Evolutionary conservation across 92 coral and sea anemone genomes (phyloP), one percentile per base, ranked within the genome.

Genomic region (Montipora capitata): DNA sequence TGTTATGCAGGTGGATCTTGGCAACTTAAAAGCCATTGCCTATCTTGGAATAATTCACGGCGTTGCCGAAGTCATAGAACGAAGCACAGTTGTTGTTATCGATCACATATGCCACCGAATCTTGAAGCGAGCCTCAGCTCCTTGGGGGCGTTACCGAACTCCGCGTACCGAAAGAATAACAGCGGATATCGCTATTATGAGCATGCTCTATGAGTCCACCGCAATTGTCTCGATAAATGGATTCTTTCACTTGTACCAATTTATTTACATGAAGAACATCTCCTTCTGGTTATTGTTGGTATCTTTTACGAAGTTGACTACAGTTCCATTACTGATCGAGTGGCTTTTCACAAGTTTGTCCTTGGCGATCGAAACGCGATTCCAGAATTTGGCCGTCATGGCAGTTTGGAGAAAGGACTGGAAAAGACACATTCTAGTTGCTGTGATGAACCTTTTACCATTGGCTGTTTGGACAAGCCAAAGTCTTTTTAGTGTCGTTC

Each of bases 301-400:
- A 17, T 8, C 35, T 40, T 71, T 41, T 42, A 54, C 76, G 11
- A 42, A 40, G n/a, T 43, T 12, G 4, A 81, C 86, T 57, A 15
- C 86, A 2, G 78, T 81, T 81, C 68, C 64, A 41, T 40, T 81
- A 67, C 17, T 81, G 18, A 81, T 84, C 3, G 88, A 84, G 62
- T 84, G 88, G 88, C 74, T 84, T 64, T 84, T 61, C 74, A 84
- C 63, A 13, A 74, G 88, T 14, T 56, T 84, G 27, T 84, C 88
- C 38, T 48, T 84, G 12, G 75, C 81, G 63, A 74, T 84, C 63
- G 88, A 73, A 61, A 84, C 82, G 18, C 88, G 82, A 3, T 84
- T 41, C 74, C 88, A 84, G 88, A 84, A 84, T 65, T 59, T 84
- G 15, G 88, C 88, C 12, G 88, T 84, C 11, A 84, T 84, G 88